These are phyloP conservation scores for Aradus depressus DNA, from an alignment of 2,888 invertebrate genomes.

Conservation along the genomic window DNA sequence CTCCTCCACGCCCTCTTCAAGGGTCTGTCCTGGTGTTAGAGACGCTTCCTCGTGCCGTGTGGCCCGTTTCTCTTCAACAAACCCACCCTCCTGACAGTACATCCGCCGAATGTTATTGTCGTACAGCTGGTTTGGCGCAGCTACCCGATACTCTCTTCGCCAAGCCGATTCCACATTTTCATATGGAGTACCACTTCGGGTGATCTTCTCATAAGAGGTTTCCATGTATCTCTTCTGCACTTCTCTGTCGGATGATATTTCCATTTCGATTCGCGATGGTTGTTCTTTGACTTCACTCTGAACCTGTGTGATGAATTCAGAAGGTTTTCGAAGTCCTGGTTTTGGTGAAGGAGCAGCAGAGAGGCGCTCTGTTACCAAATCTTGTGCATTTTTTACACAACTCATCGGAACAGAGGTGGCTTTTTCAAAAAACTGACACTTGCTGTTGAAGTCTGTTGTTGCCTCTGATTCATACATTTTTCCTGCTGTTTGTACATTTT, in stretches of 20 bases:
- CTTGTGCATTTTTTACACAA: slow-evolving; percentile 21
- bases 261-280: neutral
- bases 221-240: slow-evolving; percentile 12
- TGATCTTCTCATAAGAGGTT: slow-evolving; percentile 20
- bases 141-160: slow-evolving; percentile 17
- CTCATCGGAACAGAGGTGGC: slow-evolving; percentile 19
- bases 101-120: slow-evolving; percentile 17
- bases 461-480: neutral
- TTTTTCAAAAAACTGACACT: slow-evolving; percentile 24
- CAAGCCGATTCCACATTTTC: slow-evolving; percentile 24
- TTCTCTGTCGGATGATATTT: neutral
- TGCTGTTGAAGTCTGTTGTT: slow-evolving; percentile 19
- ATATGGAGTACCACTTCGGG: slow-evolving; percentile 19
- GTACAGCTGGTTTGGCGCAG: slow-evolving; percentile 22
- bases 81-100: neutral
- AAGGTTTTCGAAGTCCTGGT: slow-evolving; percentile 18
- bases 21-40: neutral
- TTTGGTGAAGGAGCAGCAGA: slow-evolving; percentile 5
- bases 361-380: slow-evolving; percentile 20
- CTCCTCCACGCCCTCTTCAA: slow-evolving; percentile 17
- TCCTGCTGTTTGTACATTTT: neutral
- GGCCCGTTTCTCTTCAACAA: neutral
- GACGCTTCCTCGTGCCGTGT: neutral
- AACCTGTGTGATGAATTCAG: slow-evolving; percentile 20
- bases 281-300: neutral